phyloP scores from a whole-genome alignment of 2,113 vertebrate genomes.

The Perccottus glenii region DNA sequence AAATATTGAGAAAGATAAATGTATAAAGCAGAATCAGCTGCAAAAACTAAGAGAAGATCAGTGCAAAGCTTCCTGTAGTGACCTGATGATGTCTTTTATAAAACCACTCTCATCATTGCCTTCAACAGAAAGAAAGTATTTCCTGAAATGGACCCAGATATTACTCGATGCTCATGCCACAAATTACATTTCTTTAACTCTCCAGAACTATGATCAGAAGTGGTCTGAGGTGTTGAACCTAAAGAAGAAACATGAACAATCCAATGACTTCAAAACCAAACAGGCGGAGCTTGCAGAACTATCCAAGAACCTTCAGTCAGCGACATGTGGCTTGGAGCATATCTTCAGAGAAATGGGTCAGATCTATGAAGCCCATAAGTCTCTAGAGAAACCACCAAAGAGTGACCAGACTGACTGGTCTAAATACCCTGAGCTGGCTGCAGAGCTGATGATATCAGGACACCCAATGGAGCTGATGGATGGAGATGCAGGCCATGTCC shows the following conservation, averaged over 20 bases:
- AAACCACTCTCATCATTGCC: slow-evolving; percentile 29
- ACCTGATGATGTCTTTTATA: slow-evolving; percentile 43
- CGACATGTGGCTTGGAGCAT: slow-evolving; percentile 76
- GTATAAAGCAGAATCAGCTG: slow-evolving; percentile 62
- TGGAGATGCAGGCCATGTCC: slow-evolving; percentile 80
- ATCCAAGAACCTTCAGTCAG: slow-evolving; percentile 57
- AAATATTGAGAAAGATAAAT: no score
- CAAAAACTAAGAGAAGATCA: slow-evolving; percentile 69
- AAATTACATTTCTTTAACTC: slow-evolving; percentile 45
- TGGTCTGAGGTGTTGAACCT: slow-evolving; percentile 57
- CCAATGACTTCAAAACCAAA: neutral
- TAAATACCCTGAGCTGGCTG: slow-evolving; percentile 72
- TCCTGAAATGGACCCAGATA: slow-evolving; percentile 73
- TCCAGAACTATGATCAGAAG: slow-evolving; percentile 51
- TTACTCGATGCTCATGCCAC: slow-evolving; percentile 58
- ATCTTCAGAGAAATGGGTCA: slow-evolving; percentile 81
- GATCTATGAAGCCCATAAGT: slow-evolving; percentile 76
- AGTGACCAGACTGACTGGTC: neutral
- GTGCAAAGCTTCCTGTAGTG: neutral
- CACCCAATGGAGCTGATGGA: slow-evolving; percentile 84
- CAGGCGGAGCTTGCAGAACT: slow-evolving; percentile 60
- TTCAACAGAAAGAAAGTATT: slow-evolving; percentile 60
- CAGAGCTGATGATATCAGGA: slow-evolving; percentile 79
- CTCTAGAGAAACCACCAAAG: slow-evolving; percentile 1
- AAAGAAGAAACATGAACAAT: slow-evolving; percentile 47